These are phyloP conservation scores for Synanthedon andrenaeformis DNA, from an alignment of 2,888 invertebrate genomes.

Conservation along the genomic window DNA sequence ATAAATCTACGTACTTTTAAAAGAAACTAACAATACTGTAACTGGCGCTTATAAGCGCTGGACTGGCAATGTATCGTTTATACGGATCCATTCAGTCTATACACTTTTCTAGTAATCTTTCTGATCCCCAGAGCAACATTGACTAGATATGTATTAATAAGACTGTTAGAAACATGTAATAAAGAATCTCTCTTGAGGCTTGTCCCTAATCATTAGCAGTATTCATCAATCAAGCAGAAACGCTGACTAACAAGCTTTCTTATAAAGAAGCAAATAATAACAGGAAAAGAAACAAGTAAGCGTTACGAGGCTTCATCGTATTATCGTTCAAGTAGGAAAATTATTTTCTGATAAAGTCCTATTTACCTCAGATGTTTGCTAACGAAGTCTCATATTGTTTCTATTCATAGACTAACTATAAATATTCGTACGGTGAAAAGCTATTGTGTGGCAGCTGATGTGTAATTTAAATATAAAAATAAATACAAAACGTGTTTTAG, in stretches of 20 bases:
- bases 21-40: no score
- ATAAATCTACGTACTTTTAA: no score
- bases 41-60: no score
- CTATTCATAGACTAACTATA: no score
- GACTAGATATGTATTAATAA: background rate
- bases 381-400: no score
- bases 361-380: background rate
- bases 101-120: no score
- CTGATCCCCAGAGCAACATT: background rate
- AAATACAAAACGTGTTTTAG: no score
- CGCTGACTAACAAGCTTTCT: constrained; percentile 20
- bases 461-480: no score
- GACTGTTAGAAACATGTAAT: background rate
- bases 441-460: no score
- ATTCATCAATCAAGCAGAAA: constrained; percentile 28
- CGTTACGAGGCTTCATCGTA: background rate
- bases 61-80: no score
- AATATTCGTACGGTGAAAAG: no score
- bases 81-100: no score
- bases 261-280: constrained; percentile 1
- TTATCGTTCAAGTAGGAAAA: background rate
- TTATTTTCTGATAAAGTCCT: background rate
- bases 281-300: background rate
- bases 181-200: background rate
- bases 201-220: constrained; percentile 21